phyloP scores from a whole-genome alignment of 2,888 invertebrate genomes.

The Drosophila paramelanica region DNA sequence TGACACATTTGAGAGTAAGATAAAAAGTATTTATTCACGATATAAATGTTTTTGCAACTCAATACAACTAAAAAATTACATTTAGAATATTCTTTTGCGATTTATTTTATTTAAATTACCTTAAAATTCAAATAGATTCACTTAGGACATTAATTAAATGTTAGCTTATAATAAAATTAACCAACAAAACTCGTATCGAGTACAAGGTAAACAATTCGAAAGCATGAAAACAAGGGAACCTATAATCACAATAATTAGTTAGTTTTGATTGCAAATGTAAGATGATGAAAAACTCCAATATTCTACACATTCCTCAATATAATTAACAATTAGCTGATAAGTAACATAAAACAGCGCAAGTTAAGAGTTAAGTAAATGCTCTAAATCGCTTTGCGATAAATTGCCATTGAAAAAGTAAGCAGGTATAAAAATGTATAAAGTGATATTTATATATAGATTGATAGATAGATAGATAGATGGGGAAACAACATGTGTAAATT shows the following conservation, averaged over 20 bases:
- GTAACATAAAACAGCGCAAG: slow-evolving; percentile 43
- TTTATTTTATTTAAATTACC: slow-evolving; percentile 45
- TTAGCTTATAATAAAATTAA: slow-evolving; percentile 69
- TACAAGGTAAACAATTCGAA: slow-evolving; percentile 64
- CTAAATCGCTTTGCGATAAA: slow-evolving; percentile 58
- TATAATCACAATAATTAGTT: slow-evolving; percentile 66
- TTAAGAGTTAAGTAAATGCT: slow-evolving; percentile 37
- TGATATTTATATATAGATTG: slow-evolving; percentile 23
- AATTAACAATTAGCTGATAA: slow-evolving; percentile 31
- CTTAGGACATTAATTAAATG: slow-evolving; percentile 61
- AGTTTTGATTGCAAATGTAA: slow-evolving; percentile 38
- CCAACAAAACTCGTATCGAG: slow-evolving; percentile 71
- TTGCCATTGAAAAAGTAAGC: slow-evolving; percentile 26
- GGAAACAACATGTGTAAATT: slow-evolving; percentile 32
- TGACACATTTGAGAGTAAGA: too few species aligned
- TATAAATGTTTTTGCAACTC: background rate
- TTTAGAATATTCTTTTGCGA: slow-evolving; percentile 19
- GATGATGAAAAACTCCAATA: slow-evolving; percentile 9
- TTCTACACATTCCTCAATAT: slow-evolving; percentile 16
- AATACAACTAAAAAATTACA: background rate
- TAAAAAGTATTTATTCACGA: too few species aligned
- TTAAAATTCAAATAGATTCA: slow-evolving; percentile 54
- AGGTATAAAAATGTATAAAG: slow-evolving; percentile 26
- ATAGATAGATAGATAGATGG: slow-evolving; percentile 30
- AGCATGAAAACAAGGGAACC: slow-evolving; percentile 37